Evolutionary conservation across 2,888 invertebrate genomes (phyloP), one percentile per base, ranked within the genome.

Genomic region (Calliphora vomitoria): DNA sequence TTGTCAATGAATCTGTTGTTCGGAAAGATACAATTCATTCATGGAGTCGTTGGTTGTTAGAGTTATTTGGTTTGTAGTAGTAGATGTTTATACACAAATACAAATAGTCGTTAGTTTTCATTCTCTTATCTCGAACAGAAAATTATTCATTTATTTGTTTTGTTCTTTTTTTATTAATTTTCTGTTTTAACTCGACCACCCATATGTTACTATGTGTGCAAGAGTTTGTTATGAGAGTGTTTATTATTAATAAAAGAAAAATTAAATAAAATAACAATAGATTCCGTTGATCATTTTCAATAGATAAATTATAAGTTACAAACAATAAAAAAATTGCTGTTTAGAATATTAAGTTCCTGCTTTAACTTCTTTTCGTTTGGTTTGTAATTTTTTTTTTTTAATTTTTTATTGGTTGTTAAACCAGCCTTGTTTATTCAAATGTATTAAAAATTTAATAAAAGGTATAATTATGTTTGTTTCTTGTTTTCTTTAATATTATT

Each of bases 271-370:
- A n/a, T n/a, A 79, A 66, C 72, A 86, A 66, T 82, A 74, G 58
- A 58, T 76, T 64, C 60, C 72, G 60, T 62, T 72, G 84, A 87
- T 87, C 72, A 62, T 62, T 55, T 62, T 76, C 58, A 78, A 84
- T 76, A 58, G 66, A 84, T 84, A 87, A 83, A 74, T 72, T 79
- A 62, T 62, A 55, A 78, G 68, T 82, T 80, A 66, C 58, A 58
- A 25, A 50, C 58, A 60, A 18, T 41, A 58, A 13, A 47, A n/a
- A 38, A 80, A 20, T 64, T 74, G 55, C 53, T 79, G 84, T 55
- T 44, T 20, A 62, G 84, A 87, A 84, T 87, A 87, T 82, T 84
- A 87, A 84, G 55, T 84, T 82, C 13, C 41, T 53, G 20, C 6
- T 38, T 58, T 25, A 38, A n/a, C 5, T 53, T 71, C 20, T 41